Evolutionary conservation across 1,140 invertebrate species (phyloP).

Genomic region (Diachasmimorpha longicaudata): DNA sequence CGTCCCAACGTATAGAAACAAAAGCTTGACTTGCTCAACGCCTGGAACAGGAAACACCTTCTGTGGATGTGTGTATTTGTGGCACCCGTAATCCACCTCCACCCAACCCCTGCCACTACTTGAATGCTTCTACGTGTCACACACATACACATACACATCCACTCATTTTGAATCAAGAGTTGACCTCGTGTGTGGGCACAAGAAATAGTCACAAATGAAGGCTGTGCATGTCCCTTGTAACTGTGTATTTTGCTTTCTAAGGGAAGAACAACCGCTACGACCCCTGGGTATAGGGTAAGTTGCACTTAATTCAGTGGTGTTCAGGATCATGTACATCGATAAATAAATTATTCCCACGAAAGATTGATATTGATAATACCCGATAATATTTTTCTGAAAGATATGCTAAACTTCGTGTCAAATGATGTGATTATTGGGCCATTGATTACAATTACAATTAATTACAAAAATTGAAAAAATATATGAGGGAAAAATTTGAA

Average conservation of each 20-base stretch:
- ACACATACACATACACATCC: no score
- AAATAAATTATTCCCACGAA: no score
- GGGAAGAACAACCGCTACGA: not conserved
- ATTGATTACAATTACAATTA: no score
- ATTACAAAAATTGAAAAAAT: not conserved
- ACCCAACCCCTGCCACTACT: not conserved
- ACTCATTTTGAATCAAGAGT: slow-evolving; percentile 12
- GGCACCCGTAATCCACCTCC: not conserved
- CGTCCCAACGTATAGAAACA: slow-evolving; percentile 1
- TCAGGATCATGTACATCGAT: not conserved
- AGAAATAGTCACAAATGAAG: not conserved
- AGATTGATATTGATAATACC: no score
- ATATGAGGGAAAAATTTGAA: not conserved
- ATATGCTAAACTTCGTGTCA: no score
- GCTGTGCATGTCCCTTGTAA: not conserved
- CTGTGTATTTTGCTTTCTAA: not conserved
- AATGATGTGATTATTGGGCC: no score
- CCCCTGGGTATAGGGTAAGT: slow-evolving; percentile 17
- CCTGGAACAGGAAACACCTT: slow-evolving; percentile 15
- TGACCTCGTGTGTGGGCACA: slow-evolving; percentile 20
- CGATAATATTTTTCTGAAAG: no score
- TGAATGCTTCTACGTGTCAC: not conserved
- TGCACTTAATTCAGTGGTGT: slow-evolving; percentile 10
- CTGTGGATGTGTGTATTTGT: slow-evolving; percentile 3
- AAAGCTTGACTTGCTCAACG: slow-evolving; percentile 6